These are phyloP conservation scores for Aspidapion aeneum DNA, from an alignment of 2,888 invertebrate species.

Conservation along the genomic window DNA sequence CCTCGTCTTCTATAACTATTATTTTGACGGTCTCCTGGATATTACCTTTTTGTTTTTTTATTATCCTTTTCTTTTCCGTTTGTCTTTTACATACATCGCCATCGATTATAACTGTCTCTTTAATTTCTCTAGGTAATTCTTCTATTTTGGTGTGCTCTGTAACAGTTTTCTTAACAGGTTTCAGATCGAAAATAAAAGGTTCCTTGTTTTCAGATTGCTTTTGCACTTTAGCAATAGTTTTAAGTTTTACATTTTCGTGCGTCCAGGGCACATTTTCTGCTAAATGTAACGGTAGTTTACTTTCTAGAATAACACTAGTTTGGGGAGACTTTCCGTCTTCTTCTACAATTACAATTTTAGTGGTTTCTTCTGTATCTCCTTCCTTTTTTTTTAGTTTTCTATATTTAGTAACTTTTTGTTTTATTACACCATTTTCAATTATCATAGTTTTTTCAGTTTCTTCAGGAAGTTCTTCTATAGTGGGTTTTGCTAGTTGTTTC, in stretches of 20 bases:
- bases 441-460: constrained; percentile 32
- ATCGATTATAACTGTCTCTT: constrained; percentile 38
- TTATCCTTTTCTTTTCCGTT: constrained; percentile 25
- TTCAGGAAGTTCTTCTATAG: constrained; percentile 37
- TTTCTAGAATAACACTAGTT: constrained; percentile 43
- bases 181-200: not conserved
- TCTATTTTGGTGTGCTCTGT: constrained; percentile 8
- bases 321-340: constrained; percentile 42
- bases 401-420: constrained; percentile 41
- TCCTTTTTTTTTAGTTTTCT: constrained; percentile 36
- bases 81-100: constrained; percentile 36
- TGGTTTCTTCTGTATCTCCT: constrained; percentile 38
- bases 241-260: constrained; percentile 1
- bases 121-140: constrained; percentile 32
- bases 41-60: constrained; percentile 18
- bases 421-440: constrained; percentile 38
- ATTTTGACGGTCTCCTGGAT: constrained; percentile 44
- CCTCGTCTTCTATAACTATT: constrained; percentile 35
- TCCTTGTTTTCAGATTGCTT: constrained; percentile 20
- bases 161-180: constrained; percentile 24
- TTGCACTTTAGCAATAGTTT: constrained; percentile 5
- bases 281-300: too few relatives aligned
- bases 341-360: constrained; percentile 44
- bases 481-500: constrained; percentile 17
- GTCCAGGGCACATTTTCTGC: constrained; percentile 28